Percentiles rank a stretch among this genome's conserved stretches.
These are phyloP conservation scores for Apteryx owenii DNA, from an alignment of 2,113 vertebrate genomes.

Conservation along the genomic window DNA sequence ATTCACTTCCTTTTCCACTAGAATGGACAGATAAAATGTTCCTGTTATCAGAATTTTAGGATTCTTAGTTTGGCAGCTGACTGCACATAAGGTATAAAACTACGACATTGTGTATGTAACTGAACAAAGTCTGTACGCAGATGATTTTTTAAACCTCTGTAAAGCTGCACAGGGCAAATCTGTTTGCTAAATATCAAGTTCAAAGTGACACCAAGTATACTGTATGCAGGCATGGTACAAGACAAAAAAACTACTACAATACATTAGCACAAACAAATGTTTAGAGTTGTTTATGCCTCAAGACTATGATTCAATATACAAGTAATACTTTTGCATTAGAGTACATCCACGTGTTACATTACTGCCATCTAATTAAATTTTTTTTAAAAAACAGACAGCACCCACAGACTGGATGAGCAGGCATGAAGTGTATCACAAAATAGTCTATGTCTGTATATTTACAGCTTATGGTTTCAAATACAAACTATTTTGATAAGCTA, in stretches of 20 bases:
- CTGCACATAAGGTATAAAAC: background rate
- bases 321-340: background rate
- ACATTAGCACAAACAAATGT: background rate
- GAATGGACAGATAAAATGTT: background rate
- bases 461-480: background rate
- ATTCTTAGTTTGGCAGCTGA: background rate
- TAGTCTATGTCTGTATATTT: accelerated
- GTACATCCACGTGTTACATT: background rate
- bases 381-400: background rate
- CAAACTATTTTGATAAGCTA: background rate
- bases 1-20: background rate
- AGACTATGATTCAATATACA: background rate
- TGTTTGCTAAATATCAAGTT: background rate
- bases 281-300: background rate
- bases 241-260: background rate
- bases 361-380: background rate
- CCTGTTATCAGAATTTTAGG: background rate
- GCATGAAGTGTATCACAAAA: background rate
- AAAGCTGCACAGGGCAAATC: slow-evolving; percentile 47
- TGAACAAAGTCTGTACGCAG: slow-evolving; percentile 2
- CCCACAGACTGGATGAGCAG: background rate
- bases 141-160: background rate
- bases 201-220: background rate
- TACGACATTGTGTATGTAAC: background rate
- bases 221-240: accelerated